phyloP scores from a whole-genome alignment of 2,888 invertebrate genomes.

The Agrotis puta region DNA sequence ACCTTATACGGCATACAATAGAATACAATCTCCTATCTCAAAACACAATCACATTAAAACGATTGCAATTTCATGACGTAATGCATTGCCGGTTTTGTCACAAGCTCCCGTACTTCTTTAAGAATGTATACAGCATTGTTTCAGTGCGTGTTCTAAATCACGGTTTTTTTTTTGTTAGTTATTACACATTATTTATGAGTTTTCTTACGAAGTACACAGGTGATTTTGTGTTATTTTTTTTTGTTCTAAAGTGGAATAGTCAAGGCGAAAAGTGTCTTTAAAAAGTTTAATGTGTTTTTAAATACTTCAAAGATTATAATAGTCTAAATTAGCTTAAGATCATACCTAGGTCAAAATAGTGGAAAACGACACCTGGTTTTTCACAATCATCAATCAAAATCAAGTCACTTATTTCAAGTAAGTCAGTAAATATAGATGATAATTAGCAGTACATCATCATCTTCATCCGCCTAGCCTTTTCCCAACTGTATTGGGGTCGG shows the following conservation, averaged over 20 bases:
- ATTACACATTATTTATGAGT: conserved; percentile 3
- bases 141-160: conserved; percentile 27
- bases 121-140: conserved; percentile 42
- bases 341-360: too few species aligned
- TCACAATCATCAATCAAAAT: too few species aligned
- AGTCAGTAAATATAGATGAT: too few species aligned
- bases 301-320: not conserved
- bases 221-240: not conserved
- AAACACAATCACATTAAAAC: conserved; percentile 24
- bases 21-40: conserved; percentile 16
- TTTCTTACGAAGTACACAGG: conserved; percentile 2
- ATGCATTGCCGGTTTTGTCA: conserved; percentile 36
- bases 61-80: conserved; percentile 36
- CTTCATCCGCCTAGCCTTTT: too few species aligned
- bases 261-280: conserved; percentile 1
- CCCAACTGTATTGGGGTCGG: too few species aligned
- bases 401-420: too few species aligned
- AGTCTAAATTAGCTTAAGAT: too few species aligned
- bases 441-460: too few species aligned
- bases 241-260: not conserved
- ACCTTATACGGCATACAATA: conserved; percentile 17
- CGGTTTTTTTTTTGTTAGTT: not conserved
- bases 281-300: conserved; percentile 5
- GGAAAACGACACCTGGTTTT: too few species aligned
- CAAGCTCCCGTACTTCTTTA: conserved; percentile 1